A percentile compares a stretch with the other conserved stretches of the same genome.
Conservation (phyloP, 2,888 invertebrate species). For the Volucella inflata region DNA sequence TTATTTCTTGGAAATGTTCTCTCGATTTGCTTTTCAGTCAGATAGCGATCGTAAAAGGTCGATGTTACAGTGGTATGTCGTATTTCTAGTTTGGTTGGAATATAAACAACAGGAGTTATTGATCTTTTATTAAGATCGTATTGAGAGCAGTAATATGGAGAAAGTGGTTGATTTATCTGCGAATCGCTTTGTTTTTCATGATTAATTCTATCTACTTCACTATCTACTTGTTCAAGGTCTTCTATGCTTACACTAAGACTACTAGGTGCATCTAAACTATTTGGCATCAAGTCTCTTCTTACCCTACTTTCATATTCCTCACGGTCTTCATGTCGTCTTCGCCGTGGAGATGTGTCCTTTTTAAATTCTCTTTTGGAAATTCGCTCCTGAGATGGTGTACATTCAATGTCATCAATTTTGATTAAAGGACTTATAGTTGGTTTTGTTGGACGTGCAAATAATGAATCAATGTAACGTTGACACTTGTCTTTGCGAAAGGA, state of each 20-base stretch:
- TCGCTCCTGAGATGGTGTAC: conserved; percentile 31
- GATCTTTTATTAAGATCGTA: conserved; percentile 76
- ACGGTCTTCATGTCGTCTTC: conserved; percentile 80
- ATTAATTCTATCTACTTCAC: conserved; percentile 82
- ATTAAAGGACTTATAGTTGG: conserved; percentile 72
- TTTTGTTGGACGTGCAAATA: conserved; percentile 77
- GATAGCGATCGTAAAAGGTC: conserved; percentile 83
- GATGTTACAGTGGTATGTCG: conserved; percentile 83
- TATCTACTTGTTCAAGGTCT: conserved; percentile 82
- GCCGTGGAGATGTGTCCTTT: conserved; percentile 82
- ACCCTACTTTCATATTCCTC: conserved; percentile 83
- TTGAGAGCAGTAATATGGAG: conserved; percentile 79
- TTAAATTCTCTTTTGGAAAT: conserved; percentile 80
- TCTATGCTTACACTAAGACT: conserved; percentile 81
- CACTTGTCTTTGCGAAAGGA: conserved; percentile 81
- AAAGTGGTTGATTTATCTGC: conserved; percentile 76
- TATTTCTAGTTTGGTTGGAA: conserved; percentile 82
- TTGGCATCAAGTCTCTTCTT: conserved; percentile 83
- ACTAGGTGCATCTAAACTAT: conserved; percentile 81
- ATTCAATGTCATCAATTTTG: conserved; percentile 67
- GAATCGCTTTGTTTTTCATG: conserved; percentile 77
- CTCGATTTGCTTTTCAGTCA: conserved; percentile 82
- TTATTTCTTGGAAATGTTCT: conserved; percentile 79
- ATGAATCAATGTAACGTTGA: conserved; percentile 82
- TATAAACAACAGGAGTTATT: conserved; percentile 79